Base-by-base conservation (phyloP, 2,797 vertebrate species). In the Tolypeutes matacus region DNA sequence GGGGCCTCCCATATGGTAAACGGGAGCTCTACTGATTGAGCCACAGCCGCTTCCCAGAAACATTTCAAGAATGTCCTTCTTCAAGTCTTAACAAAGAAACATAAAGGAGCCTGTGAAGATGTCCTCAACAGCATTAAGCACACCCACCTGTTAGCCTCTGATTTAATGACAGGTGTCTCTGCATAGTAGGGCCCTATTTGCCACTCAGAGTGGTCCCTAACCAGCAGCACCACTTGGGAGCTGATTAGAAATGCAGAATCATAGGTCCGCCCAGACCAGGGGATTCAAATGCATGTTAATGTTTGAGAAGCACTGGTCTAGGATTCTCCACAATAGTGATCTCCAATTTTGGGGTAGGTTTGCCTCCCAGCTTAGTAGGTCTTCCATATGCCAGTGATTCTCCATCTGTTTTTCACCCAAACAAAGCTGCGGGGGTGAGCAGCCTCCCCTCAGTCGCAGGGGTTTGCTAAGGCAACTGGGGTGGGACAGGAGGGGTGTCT, bases 21-120 rank as follows among this genome's bases (percentile, higher is more conserved):
- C n/a, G n/a, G n/a, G n/a, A n/a, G n/a, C n/a, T n/a, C n/a, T n/a
- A n/a, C n/a, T n/a, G n/a, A n/a, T n/a, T n/a, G n/a, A n/a, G n/a
- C n/a, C n/a, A n/a, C n/a, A n/a, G n/a, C n/a, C n/a, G n/a, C n/a
- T n/a, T n/a, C n/a, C n/a, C 11, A 72, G 58, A 73, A 42, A 36
- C 17, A 70, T 25, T 85, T 62, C 7, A 31, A 89, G 42, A 85
- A 92, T 1, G 75, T 49, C 72, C 46, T 70, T 77, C 53, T 75
- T 75, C 69, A 39, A 75, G 27, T 85, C 89, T 82, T 39, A 56
- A 62, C 72, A 39, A 39, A 29, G 36, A 87, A 85, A 88, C 62
- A 25, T 49, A 64, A 64, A 70, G 42, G 18, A 27, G 1, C 17
- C 46, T 13, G 23, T 23, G 5, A 90, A 17, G 69, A 21, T 34